Conservation (phyloP, 1,140 invertebrate species). For the Druon quercuslanigerum region DNA sequence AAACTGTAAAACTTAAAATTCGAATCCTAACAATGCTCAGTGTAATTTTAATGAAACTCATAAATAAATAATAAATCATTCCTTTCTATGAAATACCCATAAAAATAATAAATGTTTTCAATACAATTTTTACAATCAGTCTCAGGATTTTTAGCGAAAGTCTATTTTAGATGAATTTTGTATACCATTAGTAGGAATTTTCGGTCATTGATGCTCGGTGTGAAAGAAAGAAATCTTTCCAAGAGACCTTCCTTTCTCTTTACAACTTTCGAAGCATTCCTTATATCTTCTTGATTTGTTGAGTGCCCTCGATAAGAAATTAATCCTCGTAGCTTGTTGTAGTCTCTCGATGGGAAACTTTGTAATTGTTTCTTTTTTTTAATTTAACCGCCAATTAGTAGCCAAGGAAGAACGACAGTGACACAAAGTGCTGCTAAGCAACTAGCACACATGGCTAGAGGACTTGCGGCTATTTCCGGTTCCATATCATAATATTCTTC, state of each 20-base stretch:
- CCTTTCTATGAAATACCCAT: no score
- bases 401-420: constrained; percentile 71
- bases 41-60: no score
- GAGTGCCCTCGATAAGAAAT: background rate
- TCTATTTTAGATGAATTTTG: no score
- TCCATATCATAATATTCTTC: constrained; percentile 65
- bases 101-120: no score
- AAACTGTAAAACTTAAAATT: no score
- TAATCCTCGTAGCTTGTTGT: constrained; percentile 24
- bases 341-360: constrained; percentile 20
- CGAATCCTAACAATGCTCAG: no score
- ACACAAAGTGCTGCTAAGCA: constrained; percentile 71
- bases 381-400: constrained; percentile 69
- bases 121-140: no score
- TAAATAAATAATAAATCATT: no score
- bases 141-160: no score
- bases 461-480: constrained; percentile 62
- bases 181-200: no score
- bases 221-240: no score
- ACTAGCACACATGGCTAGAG: constrained; percentile 72
- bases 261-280: background rate
- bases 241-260: constrained; percentile 1
- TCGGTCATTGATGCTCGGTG: no score
- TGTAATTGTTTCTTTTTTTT: background rate
- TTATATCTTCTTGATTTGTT: background rate